Evolutionary conservation across 2,113 vertebrate species (phyloP), one percentile per base, ranked within the genome.

Genomic region (Bathybates hornii): DNA sequence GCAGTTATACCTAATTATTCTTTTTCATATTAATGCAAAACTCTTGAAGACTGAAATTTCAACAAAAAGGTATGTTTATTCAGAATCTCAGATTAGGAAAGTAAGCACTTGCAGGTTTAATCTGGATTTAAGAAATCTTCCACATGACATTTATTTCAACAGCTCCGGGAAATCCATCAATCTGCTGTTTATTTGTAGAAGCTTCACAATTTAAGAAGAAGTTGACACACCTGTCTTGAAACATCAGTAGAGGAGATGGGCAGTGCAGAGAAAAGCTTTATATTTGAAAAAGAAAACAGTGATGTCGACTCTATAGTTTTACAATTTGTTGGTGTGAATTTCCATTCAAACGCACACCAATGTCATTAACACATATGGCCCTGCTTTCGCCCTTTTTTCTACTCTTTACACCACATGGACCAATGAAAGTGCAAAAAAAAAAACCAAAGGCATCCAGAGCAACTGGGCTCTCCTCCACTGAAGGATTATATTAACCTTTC

Each of bases 401-500:
- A 34, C 81, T 73, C 56, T 59, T 82, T 45, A 53, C 76, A 87
- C 19, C 38, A 63, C 34, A 66, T 21, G 9, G 63, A 56, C 86
- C 52, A 84, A 66, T 89, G 21, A 81, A 82, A 32, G 36, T 8
- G 29, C 19, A 89, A 52, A 11, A 85, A 71, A 56, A 81, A 71
- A 63, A 59, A 59, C 57, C 56, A 54, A 81, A 90, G 81, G 4
- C 7, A 29, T 80, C 12, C 79, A 16, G 61, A 63, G 87, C 81
- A 85, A 80, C 59, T 5, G 6, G 61, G 59, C 86, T 87, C 83
- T 85, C 79, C 68, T 89, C 83, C 89, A 88, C 89, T 96, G 90
- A 92, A 93, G 84, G 93, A 92, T 92, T 93, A 92, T 86, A 96
- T 96, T 96, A 96, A 96, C 96, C 95, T 96, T 96, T 96, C 90